phyloP scores from a whole-genome alignment of 2,113 vertebrate genomes.

The Perognathus longimembris region DNA sequence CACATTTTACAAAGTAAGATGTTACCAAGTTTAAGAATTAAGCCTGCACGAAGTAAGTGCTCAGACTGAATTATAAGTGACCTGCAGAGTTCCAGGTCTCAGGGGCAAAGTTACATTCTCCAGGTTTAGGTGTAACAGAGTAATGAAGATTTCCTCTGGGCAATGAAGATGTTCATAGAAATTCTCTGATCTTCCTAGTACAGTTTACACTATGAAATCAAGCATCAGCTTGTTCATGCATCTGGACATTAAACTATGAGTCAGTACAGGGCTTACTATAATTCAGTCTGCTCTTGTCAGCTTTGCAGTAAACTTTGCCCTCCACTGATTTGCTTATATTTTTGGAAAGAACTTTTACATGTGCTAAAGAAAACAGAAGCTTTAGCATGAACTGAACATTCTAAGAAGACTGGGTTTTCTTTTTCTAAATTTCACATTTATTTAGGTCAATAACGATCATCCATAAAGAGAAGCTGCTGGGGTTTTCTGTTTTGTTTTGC shows the following conservation, averaged over 20 bases:
- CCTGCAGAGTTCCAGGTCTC: background rate
- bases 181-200: slow-evolving; percentile 2
- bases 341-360: background rate
- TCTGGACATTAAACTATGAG: background rate
- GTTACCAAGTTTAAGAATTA: background rate
- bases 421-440: slow-evolving; percentile 24
- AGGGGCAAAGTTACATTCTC: background rate
- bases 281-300: background rate
- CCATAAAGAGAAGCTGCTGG: background rate
- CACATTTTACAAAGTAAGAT: slow-evolving; percentile 3
- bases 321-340: background rate
- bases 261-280: background rate
- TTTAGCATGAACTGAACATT: background rate
- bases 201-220: background rate
- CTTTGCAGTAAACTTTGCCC: slow-evolving; percentile 3
- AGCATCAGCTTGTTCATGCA: background rate
- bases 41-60: background rate
- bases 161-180: slow-evolving; percentile 29
- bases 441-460: slow-evolving; percentile 16
- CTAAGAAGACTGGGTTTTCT: background rate
- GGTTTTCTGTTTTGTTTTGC: too few relatives aligned
- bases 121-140: background rate
- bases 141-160: background rate
- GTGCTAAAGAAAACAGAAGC: slow-evolving; percentile 18
- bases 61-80: background rate